Evolutionary conservation across 2,888 invertebrate genomes (phyloP).

Genomic region (Tetragonisca angustula): DNA sequence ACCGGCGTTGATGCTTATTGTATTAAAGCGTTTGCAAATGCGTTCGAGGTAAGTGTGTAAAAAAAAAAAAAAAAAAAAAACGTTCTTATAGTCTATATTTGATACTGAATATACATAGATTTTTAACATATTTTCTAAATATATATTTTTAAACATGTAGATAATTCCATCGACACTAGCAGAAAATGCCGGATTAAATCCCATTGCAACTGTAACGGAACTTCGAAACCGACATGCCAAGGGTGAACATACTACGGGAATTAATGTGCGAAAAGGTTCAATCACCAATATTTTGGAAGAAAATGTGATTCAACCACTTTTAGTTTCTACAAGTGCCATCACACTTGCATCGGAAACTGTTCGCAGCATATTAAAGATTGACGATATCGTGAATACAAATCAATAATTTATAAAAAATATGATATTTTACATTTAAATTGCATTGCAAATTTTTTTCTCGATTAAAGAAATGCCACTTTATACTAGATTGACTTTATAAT

Average conservation of each 20-base stretch:
- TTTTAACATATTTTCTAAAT: slow-evolving; percentile 1
- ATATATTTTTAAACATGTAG: slow-evolving; percentile 57
- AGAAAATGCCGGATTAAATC: slow-evolving; percentile 96
- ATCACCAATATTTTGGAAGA: slow-evolving; percentile 99
- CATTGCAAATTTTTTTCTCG: slow-evolving; percentile 7
- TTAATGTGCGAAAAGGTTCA: slow-evolving; percentile 97
- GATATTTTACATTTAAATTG: slow-evolving; percentile 13
- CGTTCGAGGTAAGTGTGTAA: slow-evolving; percentile 89
- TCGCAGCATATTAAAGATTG: slow-evolving; percentile 98
- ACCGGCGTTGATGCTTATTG: slow-evolving; percentile 98
- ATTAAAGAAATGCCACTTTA: slow-evolving; percentile 4
- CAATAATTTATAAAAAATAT: slow-evolving; percentile 69
- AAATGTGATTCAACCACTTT: slow-evolving; percentile 98
- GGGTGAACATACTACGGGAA: slow-evolving; percentile 94
- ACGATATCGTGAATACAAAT: slow-evolving; percentile 95
- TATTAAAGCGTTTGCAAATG: slow-evolving; percentile 97
- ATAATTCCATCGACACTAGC: slow-evolving; percentile 96
- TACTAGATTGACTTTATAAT: slow-evolving; percentile 10
- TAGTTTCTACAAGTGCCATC: slow-evolving; percentile 97
- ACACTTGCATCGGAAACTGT: slow-evolving; percentile 98
- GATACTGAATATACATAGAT: too few species aligned
- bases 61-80: too few species aligned
- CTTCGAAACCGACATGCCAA: slow-evolving; percentile 96
- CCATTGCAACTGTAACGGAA: slow-evolving; percentile 98
- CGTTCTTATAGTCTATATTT: neutral